Evolutionary conservation across 2,888 invertebrate species (phyloP), one percentile per base, ranked within the genome.

Genomic region (Philaethria dido): DNA sequence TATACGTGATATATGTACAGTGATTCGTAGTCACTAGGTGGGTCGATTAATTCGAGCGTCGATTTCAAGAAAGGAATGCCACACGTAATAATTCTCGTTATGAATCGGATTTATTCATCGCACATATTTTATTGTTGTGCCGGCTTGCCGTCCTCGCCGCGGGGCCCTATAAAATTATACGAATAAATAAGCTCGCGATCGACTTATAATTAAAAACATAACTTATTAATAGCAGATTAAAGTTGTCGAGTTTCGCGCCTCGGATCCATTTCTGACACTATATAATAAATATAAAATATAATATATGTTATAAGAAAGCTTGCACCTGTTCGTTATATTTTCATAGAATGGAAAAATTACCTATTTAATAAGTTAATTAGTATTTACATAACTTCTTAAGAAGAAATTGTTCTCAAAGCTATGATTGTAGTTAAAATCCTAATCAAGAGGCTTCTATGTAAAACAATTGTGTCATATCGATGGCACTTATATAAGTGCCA

Each of bases 171-270:
- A 90, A 91, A 91, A 90, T 91, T 88, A 90, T 90, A 83, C 88
- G 88, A 86, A 91, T 91, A 92, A 90, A 91, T 92, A 92, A 89
- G 80, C 80, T 77, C 73, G 80, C 80, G 86, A 92, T 92, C 86
- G 84, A 74, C 74, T 76, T 84, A 82, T 92, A 92, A 92, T 92
- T 92, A 92, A 92, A 92, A 91, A 87, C 88, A 88, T 91, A 91
- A 91, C 89, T 91, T 92, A 88, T 89, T 90, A 91, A 89, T 90
- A 88, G 87, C 85, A 85, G 88, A 91, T 91, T 90, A 89, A 87
- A 81, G 85, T 83, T 88, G 84, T 83, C 87, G 83, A 84, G 86
- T 89, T 87, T 91, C 85, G 87, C 89, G 87, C 87, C 87, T 85
- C 54, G 52, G 59, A 57, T 39, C 52, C 29, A 36, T 42, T 57